These are phyloP conservation scores for Aricia agestis DNA, from an alignment of 1,140 invertebrate genomes.

Conservation along the genomic window DNA sequence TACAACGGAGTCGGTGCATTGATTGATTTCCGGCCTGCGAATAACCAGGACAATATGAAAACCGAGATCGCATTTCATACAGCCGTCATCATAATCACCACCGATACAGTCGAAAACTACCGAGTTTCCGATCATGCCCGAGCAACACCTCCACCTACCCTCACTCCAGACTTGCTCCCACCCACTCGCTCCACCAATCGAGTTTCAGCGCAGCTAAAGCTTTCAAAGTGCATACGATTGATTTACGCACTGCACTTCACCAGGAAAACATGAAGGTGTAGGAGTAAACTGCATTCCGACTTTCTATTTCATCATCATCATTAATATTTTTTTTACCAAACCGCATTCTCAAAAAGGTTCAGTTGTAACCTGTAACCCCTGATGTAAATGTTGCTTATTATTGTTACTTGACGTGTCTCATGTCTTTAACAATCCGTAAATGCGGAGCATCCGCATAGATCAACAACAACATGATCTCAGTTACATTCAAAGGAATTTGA, in stretches of 20 bases:
- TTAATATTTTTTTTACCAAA: neutral
- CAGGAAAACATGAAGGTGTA: neutral
- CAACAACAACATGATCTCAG: no score
- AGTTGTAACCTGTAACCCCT: no score
- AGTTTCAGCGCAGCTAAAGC: neutral
- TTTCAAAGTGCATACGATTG: neutral
- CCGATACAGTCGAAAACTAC: neutral
- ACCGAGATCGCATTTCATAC: neutral
- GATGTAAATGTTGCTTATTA: no score
- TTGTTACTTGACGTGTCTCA: no score
- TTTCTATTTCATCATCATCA: neutral
- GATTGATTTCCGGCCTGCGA: neutral
- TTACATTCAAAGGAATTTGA: no score
- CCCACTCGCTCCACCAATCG: neutral
- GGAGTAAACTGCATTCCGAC: neutral
- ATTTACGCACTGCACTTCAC: neutral
- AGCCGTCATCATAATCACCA: neutral
- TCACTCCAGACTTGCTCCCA: neutral
- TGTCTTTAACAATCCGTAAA: no score
- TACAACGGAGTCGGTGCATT: neutral
- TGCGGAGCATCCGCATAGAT: no score
- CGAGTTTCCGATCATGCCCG: neutral
- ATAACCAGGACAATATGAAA: neutral
- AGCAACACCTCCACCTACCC: neutral
- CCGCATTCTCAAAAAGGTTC: no score